These are phyloP conservation scores for Dicroscelio sp. DNA, from an alignment of 2,888 invertebrate genomes.

Conservation along the genomic window DNA sequence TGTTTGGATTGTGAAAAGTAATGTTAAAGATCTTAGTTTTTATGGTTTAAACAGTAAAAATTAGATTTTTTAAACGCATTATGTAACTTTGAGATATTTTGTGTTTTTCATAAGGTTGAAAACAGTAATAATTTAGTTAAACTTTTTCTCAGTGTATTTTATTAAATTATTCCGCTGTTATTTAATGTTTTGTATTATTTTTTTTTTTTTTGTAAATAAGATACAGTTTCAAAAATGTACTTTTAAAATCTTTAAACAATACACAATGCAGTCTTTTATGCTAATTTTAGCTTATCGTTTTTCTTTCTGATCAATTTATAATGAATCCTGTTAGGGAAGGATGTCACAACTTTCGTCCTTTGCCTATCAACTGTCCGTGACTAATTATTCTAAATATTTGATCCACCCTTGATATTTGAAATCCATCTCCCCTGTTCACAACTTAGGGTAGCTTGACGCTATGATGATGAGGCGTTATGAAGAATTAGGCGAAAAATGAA, in stretches of 20 bases:
- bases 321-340: slow-evolving; percentile 4
- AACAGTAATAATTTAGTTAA: no score
- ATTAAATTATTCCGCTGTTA: no score
- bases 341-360: slow-evolving; percentile 24
- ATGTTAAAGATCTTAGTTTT: no score
- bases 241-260: no score
- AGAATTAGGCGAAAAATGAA: slow-evolving; percentile 16
- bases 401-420: slow-evolving; percentile 54
- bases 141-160: no score
- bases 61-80: no score
- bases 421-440: slow-evolving; percentile 42
- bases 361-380: slow-evolving; percentile 50
- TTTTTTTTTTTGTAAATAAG: no score
- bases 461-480: slow-evolving; percentile 21
- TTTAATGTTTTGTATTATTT: no score
- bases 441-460: not conserved
- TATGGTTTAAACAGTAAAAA: no score
- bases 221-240: no score
- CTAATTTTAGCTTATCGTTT: not conserved
- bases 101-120: no score
- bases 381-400: slow-evolving; percentile 56
- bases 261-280: not conserved
- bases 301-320: slow-evolving; percentile 22
- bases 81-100: not conserved
- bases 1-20: no score